phyloP scores from a whole-genome alignment of 2,797 vertebrate species.

The Parauchenoglanis punctatus region DNA sequence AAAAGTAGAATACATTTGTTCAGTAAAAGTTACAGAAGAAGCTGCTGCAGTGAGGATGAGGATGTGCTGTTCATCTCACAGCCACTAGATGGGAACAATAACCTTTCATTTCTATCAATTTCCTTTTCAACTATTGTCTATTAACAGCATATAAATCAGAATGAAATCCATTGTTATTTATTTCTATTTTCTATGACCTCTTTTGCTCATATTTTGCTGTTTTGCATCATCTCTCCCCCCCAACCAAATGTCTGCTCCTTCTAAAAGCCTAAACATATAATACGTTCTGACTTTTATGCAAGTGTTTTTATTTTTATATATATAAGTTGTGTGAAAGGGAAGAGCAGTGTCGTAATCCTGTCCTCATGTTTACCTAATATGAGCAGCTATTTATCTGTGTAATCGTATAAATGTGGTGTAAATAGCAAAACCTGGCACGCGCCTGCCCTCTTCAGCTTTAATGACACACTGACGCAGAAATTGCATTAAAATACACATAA shows the following conservation, averaged over 20 bases:
- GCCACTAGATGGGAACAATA: constrained; percentile 82
- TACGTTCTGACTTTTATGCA: not conserved
- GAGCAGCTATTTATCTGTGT: not conserved
- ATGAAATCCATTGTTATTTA: constrained; percentile 7
- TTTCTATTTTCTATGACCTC: not conserved
- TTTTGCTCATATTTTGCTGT: not conserved
- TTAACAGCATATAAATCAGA: not conserved
- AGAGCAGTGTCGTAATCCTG: not conserved
- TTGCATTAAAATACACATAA: not conserved
- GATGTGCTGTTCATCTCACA: constrained; percentile 61
- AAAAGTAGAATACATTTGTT: not conserved
- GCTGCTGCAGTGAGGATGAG: not conserved
- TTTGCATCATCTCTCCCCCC: not conserved
- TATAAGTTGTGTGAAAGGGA: not conserved
- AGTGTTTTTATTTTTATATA: not conserved
- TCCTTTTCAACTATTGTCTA: not conserved
- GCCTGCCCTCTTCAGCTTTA: not conserved
- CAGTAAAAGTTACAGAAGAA: not conserved
- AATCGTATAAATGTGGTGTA: not conserved
- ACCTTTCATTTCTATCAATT: constrained; percentile 53
- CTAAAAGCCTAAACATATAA: not conserved
- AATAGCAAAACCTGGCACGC: not conserved
- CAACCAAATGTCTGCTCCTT: not conserved
- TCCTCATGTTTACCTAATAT: not conserved
- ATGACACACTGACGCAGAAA: not conserved